phyloP scores from a whole-genome alignment of 2,797 vertebrate genomes.

The Melanotaenia trifasciata region DNA sequence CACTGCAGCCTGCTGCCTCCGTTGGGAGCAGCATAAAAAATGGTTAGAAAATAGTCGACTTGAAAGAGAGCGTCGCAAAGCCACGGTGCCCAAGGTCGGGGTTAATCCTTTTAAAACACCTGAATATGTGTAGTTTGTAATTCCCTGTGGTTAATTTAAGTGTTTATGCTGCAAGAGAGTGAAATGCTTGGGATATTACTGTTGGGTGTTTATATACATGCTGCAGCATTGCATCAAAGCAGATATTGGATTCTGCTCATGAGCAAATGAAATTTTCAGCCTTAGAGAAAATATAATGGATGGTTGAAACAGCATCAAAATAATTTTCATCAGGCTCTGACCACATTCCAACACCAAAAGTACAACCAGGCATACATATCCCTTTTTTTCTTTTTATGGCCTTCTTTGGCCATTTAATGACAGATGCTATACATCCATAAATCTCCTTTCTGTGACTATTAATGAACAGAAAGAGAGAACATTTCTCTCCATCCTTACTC shows the following conservation, averaged over 20 bases:
- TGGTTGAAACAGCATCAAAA: not conserved
- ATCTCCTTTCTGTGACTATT: constrained; percentile 50
- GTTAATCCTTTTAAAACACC: not conserved
- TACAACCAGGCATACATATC: constrained; percentile 10
- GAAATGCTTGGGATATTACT: constrained; percentile 11
- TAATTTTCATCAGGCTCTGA: not conserved
- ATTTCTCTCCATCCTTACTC: constrained; percentile 49
- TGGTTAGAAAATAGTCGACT: constrained; percentile 30
- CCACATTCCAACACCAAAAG: constrained; percentile 19
- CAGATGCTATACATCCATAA: constrained; percentile 48
- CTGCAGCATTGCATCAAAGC: constrained; percentile 10
- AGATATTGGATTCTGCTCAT: constrained; percentile 37
- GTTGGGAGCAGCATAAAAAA: constrained; percentile 35
- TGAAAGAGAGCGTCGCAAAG: constrained; percentile 17
- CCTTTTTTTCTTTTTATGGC: constrained; percentile 20
- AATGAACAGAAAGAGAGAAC: constrained; percentile 54
- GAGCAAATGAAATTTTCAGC: constrained; percentile 54
- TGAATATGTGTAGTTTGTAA: not conserved
- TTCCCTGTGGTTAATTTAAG: constrained; percentile 5
- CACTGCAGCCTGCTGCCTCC: constrained; percentile 24
- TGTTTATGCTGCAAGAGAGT: not conserved
- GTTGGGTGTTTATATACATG: constrained; percentile 10
- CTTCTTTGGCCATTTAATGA: constrained; percentile 48
- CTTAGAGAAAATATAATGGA: constrained; percentile 49
- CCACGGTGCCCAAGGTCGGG: constrained; percentile 15